Conservation (phyloP, 2,113 vertebrate genomes). For the Pagrus major region DNA sequence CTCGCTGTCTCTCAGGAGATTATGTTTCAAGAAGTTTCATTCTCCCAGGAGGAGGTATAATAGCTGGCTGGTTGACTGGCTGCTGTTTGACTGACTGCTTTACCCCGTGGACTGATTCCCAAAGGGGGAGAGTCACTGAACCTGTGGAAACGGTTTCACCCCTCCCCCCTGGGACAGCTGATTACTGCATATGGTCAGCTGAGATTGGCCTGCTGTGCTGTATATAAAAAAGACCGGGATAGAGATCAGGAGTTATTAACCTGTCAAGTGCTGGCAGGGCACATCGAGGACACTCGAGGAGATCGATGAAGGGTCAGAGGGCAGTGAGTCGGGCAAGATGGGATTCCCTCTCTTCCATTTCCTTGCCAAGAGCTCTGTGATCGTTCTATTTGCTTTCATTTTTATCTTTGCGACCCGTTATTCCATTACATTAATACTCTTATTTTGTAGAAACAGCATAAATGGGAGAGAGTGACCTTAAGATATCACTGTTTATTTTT, state of each 20-base stretch:
- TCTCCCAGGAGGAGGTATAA: conserved; percentile 36
- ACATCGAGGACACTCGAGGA: background rate
- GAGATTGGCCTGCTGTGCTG: conserved; percentile 51
- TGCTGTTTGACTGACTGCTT: conserved; percentile 42
- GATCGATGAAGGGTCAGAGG: conserved; percentile 57
- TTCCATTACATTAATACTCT: background rate
- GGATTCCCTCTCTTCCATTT: conserved; percentile 44
- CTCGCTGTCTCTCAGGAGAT: conserved; percentile 31
- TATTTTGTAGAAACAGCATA: background rate
- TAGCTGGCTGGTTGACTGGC: conserved; percentile 19
- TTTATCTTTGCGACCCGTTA: conserved; percentile 4
- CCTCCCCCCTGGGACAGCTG: conserved; percentile 9
- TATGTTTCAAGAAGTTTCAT: conserved; percentile 29
- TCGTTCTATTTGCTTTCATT: conserved; percentile 28
- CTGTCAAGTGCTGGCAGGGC: conserved; percentile 44
- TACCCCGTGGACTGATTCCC: conserved; percentile 24
- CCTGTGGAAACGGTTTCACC: conserved; percentile 17
- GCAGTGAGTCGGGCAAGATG: conserved; percentile 19
- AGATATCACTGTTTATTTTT: background rate
- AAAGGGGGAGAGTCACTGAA: conserved; percentile 4
- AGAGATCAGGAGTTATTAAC: conserved; percentile 64
- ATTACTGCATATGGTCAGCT: conserved; percentile 22
- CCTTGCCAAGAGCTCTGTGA: conserved; percentile 21
- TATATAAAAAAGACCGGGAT: conserved; percentile 44
- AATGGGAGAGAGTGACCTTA: background rate